Evolutionary conservation across 2,113 vertebrate species (phyloP), one percentile per base, ranked within the genome.

Genomic region (Cinclus mexicanus): DNA sequence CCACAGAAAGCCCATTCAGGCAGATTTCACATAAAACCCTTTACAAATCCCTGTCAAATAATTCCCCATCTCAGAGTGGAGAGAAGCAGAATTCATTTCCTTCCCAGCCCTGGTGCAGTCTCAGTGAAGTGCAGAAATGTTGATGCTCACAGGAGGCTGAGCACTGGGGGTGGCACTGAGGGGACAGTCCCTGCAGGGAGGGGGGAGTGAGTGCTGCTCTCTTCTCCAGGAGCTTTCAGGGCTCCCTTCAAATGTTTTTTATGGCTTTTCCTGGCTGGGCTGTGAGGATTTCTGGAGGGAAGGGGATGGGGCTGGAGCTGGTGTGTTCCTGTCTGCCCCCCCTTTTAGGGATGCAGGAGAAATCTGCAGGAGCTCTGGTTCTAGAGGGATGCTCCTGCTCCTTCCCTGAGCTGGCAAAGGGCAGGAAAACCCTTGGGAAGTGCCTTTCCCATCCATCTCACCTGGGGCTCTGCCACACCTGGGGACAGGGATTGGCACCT

Each of bases 61-160:
- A 55, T 84, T 77, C 14, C 41, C 55, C 55, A 70, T 53, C 88
- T 93, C 71, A 33, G 86, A 85, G 59, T 19, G 6, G 47, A 77
- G 96, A 92, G 87, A 39, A 88, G 83, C 83, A 80, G 88, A 69
- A 74, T 46, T 88, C 92, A 80, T 94, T 92, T 95, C 92, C 88
- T 83, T 50, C 79, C 79, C 79, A 53, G 82, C 75, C 85, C 78
- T 5, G 18, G 31, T 56, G 70, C 69, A 72, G 70, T 59, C 69
- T 63, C 87, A 41, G 69, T 26, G 67, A 92, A 42, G 82, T 80
- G 85, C 53, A 88, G 85, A 53, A 46, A 85, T 59, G 50, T 59
- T 74, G 67, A 44, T 37, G 50, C 63, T 33, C 82, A 50, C 0
- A 4, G 29, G 49, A 76, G 74, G 37, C 60, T 14, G 61, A 72